Base-by-base conservation (phyloP, 2,888 invertebrate species). In the Onchidella celtica region DNA sequence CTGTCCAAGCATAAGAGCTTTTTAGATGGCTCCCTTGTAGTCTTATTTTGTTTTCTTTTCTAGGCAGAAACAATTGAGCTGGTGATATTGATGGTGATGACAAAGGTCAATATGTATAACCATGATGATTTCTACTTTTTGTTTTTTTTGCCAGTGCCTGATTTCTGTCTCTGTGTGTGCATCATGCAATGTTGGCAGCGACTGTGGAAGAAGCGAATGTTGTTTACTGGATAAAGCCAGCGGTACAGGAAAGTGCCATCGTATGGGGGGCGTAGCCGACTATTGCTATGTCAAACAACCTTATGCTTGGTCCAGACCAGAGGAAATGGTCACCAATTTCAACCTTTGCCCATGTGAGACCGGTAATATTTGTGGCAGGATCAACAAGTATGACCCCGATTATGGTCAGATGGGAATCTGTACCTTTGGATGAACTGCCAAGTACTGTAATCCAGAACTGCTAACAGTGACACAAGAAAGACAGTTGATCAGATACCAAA, bases 251-350 rank as follows among this genome's bases (percentile, higher is more conserved):
- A 27, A 24, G 6, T 66, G 66, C 21, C 3, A 4, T 9, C 66
- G 29, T 32, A 66, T 66, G 66, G 66, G 66, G 3, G 66, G n/a
- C 38, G 9, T 40, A 3, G n/a, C 38, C 4, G 38, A 6, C 17
- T 3, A n/a, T 14, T 69, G 69, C 27, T 69, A 38, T 32, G 69
- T 69, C n/a, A 36, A 38, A 11, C 69, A 69, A 40, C 38, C 38
- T 6, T 69, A 69, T 38, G 69, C 69, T n/a, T 69, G 40, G 38
- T 17, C 21, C 21, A 36, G 69, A 14, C 69, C 69, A 40, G 40
- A 69, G 47, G 38, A 9, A 11, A 69, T 69, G 69, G 47, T 69
- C n/a, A 69, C 69, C 3, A 27, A 69, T 21, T 69, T 38, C 47
- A 40, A 69, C 36, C 36, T 34, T 14, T 69, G 69, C 32, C 69